Percentiles rank a stretch among this genome's conserved stretches.
Conservation (phyloP, 2,113 vertebrate species). For the Caloenas nicobarica region DNA sequence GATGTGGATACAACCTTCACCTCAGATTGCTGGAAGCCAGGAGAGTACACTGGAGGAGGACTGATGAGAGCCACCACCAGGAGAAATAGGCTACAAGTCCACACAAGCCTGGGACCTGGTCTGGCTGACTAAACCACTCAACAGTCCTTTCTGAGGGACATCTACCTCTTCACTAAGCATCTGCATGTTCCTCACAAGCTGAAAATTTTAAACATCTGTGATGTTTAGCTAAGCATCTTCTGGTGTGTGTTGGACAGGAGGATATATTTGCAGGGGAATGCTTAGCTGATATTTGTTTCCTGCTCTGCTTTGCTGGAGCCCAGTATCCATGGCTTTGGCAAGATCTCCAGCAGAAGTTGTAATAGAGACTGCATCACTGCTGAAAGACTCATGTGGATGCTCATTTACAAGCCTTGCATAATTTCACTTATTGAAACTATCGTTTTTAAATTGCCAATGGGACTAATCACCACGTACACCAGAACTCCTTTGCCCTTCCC, state of each 20-base stretch:
- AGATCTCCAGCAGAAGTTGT: neutral
- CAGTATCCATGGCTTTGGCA: neutral
- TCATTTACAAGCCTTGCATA: neutral
- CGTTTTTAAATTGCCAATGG: neutral
- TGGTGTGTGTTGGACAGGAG: neutral
- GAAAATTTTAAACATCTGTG: neutral
- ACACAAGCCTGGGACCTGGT: neutral
- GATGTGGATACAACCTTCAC: neutral
- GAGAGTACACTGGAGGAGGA: neutral
- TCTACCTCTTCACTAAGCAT: neutral
- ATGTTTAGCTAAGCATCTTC: neutral
- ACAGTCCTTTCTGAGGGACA: neutral
- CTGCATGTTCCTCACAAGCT: neutral
- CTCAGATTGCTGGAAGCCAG: neutral
- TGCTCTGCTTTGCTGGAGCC: neutral
- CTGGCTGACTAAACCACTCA: neutral
- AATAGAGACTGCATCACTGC: neutral
- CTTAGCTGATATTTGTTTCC: neutral
- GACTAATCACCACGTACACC: neutral
- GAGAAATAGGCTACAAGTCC: rapidly evolving
- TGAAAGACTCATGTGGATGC: neutral
- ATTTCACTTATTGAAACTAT: neutral
- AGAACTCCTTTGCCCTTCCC: neutral
- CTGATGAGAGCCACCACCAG: no score
- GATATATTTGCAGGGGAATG: neutral